Evolutionary conservation across 2,113 vertebrate species (phyloP), one percentile per base, ranked within the genome.

Genomic region (Scophthalmus maximus): DNA sequence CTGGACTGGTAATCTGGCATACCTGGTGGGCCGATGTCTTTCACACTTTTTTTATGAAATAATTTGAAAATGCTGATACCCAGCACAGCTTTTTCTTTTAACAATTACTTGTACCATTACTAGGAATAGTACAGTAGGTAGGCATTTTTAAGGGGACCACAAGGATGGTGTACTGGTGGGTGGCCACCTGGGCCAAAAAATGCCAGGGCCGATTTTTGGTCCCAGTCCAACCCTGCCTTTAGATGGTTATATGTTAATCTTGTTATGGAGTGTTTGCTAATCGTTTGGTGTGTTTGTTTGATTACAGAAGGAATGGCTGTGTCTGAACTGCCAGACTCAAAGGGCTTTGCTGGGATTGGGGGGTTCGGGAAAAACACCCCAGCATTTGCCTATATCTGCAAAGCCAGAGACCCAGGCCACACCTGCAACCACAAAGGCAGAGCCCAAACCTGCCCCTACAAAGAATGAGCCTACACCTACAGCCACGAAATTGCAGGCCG

Each of bases 321-420:
- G 97, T 86, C 94, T 99, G 88, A 98, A 94, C 78, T 99, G 97
- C 83, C 97, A 99, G 86, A 99, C 96, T 61, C 95, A 96, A 83
- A 96, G 96, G 89, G 96, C 96, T 42, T 83, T 98, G 70, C 92
- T 92, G 63, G 96, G 95, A 90, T 91, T 97, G 65, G 96, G 94
- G 72, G 94, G 95, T 59, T 83, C 92, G 68, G 93, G 89, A 64
- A 95, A 95, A 91, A 76, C 90, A 61, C 69, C 91, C 30, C 82
- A 90, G 55, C 56, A 91, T 80, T 65, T 76, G 76, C 67, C 88
- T 40, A 0, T 75, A 69, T 71, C 91, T 78, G 82, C 69, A 49
- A 83, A 80, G 36, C 40, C 66, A 87, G 83, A 78, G 26, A 79
- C 15, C 11, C 68, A 72, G 49, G 18, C 61, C n/a, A 59, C 72